Base-by-base conservation (phyloP, 2,797 vertebrate genomes). In the Hemitrygon akajei region DNA sequence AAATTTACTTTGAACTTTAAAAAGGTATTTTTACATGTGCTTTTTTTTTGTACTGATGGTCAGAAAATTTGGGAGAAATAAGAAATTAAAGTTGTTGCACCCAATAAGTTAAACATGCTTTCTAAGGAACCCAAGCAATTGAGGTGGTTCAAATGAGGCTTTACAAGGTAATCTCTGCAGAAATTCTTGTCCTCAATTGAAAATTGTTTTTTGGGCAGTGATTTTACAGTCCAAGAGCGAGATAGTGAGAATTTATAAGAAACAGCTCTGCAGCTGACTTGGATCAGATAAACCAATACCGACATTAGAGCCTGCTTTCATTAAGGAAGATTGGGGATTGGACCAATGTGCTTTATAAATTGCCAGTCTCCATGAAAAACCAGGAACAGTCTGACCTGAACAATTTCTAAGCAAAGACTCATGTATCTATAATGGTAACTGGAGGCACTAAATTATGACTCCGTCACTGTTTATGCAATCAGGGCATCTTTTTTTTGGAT, bases 111-210 rank as follows among this genome's bases (percentile, higher is more conserved):
- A 84, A 37, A 10, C 58, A 84, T 56, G 11, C 1, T 3, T 30
- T 84, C 81, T 30, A 84, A 84, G 18, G 11, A 58, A 84, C 4
- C 7, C 81, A 60, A 84, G n/a, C 63, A 22, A 11, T 22, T 20
- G 22, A 69, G 18, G 86, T 66, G 16, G 12, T 16, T 37, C 14
- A 0, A 7, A 66, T 89, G n/a, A 89, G 60, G 18, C 60, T 37
- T 69, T 89, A 37, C 86, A 69, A 69, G 86, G 86, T 89, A 66
- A 89, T 89, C n/a, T 37, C 86, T 37, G 14, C 60, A 69, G 34
- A 69, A 69, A 69, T 69, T 69, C n/a, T 69, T 20, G 18, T 22
- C 7, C 63, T 69, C 37, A 69, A 89, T 37, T 89, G 63, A 89
- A 82, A 82, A 56, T 66, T 87, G 14, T 87, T 9, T 37, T 89